These are phyloP conservation scores for Neodon shergylaensis DNA, from an alignment of 2,113 vertebrate genomes.

Conservation along the genomic window DNA sequence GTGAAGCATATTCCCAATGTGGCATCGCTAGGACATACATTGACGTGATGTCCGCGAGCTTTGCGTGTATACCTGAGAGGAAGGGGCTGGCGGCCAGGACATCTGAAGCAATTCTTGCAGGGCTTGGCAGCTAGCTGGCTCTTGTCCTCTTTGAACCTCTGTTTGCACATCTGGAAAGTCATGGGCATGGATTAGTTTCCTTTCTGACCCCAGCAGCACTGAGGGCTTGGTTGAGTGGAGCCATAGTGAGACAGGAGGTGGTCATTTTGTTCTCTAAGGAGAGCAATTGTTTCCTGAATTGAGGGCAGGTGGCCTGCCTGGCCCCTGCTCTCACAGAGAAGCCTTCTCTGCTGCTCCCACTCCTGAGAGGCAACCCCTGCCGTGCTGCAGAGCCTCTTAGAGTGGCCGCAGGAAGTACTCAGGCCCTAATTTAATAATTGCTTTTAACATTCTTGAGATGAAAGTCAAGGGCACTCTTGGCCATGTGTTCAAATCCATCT, in stretches of 20 bases:
- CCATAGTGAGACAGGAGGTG: background rate
- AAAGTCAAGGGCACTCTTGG: slow-evolving; percentile 2
- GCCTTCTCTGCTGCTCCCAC: background rate
- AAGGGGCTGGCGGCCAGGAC: background rate
- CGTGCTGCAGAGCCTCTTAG: background rate
- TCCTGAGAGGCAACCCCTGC: background rate
- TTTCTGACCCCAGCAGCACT: background rate
- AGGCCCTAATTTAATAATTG: slow-evolving; percentile 22
- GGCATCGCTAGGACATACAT: background rate
- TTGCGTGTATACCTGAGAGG: background rate
- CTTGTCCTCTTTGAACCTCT: background rate
- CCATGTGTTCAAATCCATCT: background rate
- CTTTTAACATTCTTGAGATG: slow-evolving; percentile 28
- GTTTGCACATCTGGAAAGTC: background rate
- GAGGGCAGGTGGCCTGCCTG: background rate
- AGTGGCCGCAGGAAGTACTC: background rate
- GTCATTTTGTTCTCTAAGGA: background rate
- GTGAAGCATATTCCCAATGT: background rate
- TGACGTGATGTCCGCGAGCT: background rate
- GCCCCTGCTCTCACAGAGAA: background rate
- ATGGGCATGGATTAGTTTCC: background rate
- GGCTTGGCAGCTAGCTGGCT: background rate
- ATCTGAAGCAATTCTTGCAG: background rate
- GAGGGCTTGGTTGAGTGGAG: background rate
- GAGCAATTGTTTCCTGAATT: too few species aligned